Evolutionary conservation across 2,113 vertebrate genomes (phyloP), one percentile per base, ranked within the genome.

Genomic region (Chaenocephalus aceratus): DNA sequence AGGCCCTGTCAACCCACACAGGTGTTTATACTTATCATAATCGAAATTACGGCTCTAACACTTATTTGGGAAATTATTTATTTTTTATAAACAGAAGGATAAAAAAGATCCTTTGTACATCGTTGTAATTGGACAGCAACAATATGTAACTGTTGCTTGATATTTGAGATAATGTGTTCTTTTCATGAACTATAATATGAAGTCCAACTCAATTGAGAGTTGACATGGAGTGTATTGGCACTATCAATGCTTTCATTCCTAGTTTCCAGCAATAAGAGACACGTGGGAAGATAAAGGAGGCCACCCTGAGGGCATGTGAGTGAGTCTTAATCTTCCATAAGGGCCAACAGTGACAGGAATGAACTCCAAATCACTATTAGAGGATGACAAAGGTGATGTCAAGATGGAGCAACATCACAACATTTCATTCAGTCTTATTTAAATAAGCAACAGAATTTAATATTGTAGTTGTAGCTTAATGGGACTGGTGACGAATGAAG

Each of bases 311-410:
- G 71, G 14, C 58, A 21, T 36, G 54, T 13, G 48, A 64, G n/a
- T 21, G 58, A 72, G 48, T 48, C 53, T 49, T 41, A 11, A 36
- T 80, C 49, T 62, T 63, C 72, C 49, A 57, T 21, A 58, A 21
- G 34, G 14, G 46, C 30, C 58, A 66, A 49, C 7, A n/a, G 30
- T 0, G n/a, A 52, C 2, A 44, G 21, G 65, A 75, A 30, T 58
- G n/a, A 49, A 65, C 52, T 71, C 16, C 9, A 49, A 41, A 49
- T 63, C 41, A 41, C 26, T 36, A n/a, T 18, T 41, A 69, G 13
- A 52, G 7, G 62, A 68, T 56, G 68, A 62, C 46, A 65, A 48
- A 51, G 36, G 49, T 48, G n/a, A 65, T 10, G n/a, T 52, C 62
- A 60, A 66, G 21, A 67, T 67, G 52, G 11, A 73, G 61, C 5